Conservation (phyloP, 1,140 invertebrate genomes). For the Tetragonula clypearis region DNA sequence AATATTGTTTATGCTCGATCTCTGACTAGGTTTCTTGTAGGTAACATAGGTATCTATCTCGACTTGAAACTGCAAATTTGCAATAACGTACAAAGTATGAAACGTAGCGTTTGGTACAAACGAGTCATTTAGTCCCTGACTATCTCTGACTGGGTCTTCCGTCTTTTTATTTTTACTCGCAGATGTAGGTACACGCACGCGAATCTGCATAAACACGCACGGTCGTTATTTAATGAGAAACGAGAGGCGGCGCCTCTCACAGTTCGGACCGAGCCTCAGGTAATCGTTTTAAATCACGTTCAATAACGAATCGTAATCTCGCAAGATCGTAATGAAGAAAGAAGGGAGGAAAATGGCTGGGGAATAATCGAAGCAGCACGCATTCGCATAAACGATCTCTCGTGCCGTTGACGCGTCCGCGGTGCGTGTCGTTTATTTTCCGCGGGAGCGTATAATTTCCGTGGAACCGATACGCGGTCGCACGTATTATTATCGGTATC, state of each 20-base stretch:
- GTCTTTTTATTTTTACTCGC: not conserved
- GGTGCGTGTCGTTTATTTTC: constrained; percentile 52
- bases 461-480: constrained; percentile 41
- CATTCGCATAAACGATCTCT: constrained; percentile 40
- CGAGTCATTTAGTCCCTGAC: too few species aligned
- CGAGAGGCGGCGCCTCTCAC: not conserved
- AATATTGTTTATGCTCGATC: too few species aligned
- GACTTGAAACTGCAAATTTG: too few species aligned
- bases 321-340: constrained; percentile 23
- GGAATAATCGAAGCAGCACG: not conserved
- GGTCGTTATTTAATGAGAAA: not conserved
- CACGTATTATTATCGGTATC: constrained; percentile 59
- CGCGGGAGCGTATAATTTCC: constrained; percentile 59
- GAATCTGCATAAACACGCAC: not conserved
- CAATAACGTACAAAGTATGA: too few species aligned
- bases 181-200: not conserved
- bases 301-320: constrained; percentile 32
- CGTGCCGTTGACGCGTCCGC: constrained; percentile 7
- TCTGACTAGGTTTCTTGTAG: too few species aligned
- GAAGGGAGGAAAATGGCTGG: not conserved
- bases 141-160: not conserved
- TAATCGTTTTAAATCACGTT: not conserved
- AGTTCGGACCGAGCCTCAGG: not conserved
- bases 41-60: too few species aligned
- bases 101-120: too few species aligned